Base-by-base conservation (phyloP, 2,797 vertebrate genomes). In the Taeniopygia guttata region DNA sequence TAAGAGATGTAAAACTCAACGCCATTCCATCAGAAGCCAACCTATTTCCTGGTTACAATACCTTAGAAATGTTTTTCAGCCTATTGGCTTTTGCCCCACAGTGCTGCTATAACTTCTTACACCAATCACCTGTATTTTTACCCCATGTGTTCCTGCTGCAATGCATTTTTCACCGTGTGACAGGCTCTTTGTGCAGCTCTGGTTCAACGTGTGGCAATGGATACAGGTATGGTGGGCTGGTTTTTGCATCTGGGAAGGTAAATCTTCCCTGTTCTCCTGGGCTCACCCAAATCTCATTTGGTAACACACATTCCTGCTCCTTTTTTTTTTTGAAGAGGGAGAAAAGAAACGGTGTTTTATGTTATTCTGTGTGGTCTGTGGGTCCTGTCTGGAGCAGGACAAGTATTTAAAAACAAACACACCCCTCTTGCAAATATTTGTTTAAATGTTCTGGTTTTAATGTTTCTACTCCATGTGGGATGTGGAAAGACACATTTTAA, bases 321-420 rank as follows among this genome's bases (percentile, higher is more conserved):
- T n/a, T n/a, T n/a, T 23, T 38, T 38, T 64, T 40, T 83, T 29
- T 40, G 27, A 10, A 17, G 42, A 67, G 7, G 26, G 48, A 88
- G 42, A 8, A 66, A 69, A 75, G 9, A 55, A 48, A 18, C 2
- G 12, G 16, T 29, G 4, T 20, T 86, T 78, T 43, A 5, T 36
- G 54, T 45, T 17, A 3, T 7, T 27, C 21, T 58, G 36, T 67
- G 86, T 82, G 77, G 43, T 82, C 92, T 84, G 49, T 45, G 45
- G 40, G 10, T 75, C 10, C 58, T 74, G 55, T 13, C 36, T 59
- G 45, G 26, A 45, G 62, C 0, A 79, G 67, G 59, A 40, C 14
- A 68, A 60, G 30, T 13, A 30, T 74, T 74, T 63, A 52, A 87
- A 89, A 91, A 52, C 27, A 90, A 94, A 82, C 45, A 55, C 58